Evolutionary conservation across 1,140 invertebrate species (phyloP).

Genomic region (Chelonus insularis): DNA sequence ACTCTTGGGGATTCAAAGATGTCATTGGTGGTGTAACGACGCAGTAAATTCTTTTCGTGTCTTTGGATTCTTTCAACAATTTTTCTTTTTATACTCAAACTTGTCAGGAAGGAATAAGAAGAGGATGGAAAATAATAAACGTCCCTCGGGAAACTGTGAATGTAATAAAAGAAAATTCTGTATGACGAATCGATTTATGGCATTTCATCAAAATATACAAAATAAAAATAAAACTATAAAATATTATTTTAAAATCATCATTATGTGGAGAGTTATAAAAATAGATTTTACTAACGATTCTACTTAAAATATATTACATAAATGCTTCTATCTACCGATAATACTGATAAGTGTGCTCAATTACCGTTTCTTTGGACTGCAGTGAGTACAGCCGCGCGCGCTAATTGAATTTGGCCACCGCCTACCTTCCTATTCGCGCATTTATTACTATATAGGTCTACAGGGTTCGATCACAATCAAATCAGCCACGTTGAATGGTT

Average conservation of each 20-base stretch:
- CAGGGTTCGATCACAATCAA: not conserved
- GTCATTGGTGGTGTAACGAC: conserved; percentile 8
- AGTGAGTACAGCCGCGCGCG: conserved; percentile 5
- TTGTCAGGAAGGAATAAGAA: not conserved
- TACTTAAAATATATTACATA: too few species aligned
- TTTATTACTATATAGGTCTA: conserved; percentile 21
- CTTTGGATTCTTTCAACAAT: conserved; percentile 1
- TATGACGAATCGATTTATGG: not conserved
- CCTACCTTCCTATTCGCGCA: conserved; percentile 19
- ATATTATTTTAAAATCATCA: too few species aligned
- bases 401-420: conserved; percentile 33
- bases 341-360: conserved; percentile 32
- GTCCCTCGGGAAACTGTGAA: not conserved
- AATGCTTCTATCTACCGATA: conserved; percentile 7
- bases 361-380: conserved; percentile 30
- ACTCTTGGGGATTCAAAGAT: conserved; percentile 3
- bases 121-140: not conserved
- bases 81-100: not conserved
- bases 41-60: conserved; percentile 14
- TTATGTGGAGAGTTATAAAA: too few species aligned
- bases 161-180: not conserved
- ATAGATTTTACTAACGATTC: too few species aligned
- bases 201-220: too few species aligned
- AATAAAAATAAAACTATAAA: too few species aligned
- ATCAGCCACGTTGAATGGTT: conserved; percentile 10